Evolutionary conservation across 2,888 invertebrate genomes (phyloP), one percentile per base, ranked within the genome.

Genomic region (Empis livida): DNA sequence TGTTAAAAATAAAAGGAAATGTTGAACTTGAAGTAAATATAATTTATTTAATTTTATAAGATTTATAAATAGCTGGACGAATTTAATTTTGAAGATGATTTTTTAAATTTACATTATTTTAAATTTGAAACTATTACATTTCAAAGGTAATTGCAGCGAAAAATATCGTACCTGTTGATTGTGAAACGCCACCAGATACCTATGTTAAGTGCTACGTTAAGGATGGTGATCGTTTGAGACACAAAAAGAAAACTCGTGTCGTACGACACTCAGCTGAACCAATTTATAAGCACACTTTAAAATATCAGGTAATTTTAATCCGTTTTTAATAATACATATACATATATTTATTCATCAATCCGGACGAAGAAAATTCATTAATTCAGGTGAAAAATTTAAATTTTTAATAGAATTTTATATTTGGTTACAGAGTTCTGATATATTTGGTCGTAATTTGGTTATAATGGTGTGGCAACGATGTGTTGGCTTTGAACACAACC

Each of bases 391-490:
- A n/a, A n/a, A n/a, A n/a, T n/a, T n/a, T n/a, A n/a, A n/a, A n/a
- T 32, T 32, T 13, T 5, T 13, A 32, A 5, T 5, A 13, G 9
- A 4, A 17, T 32, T 27, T 30, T 37, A 30, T 43, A 40, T 43
- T 27, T 47, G 20, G 41, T 53, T 53, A 3, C 57, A 79, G 78
- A 79, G 82, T 14, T 79, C 78, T 59, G 85, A 87, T 63, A 81
- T 83, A 1, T 75, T 84, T 23, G 85, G 85, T 1, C 79, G 92
- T 47, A 84, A 84, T 52, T 75, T 93, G 54, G 80, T 92, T 55
- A 88, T 92, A 46, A 91, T 91, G 85, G 77, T 94, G 43, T 94
- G 93, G 92, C 90, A 92, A 62, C 80, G 86, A 50, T 87, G 88
- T 63, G 84, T 87, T 50, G 86, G 87, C 4, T 89, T 89, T 67